Evolutionary conservation across 2,113 vertebrate species (phyloP), one percentile per base, ranked within the genome.

Genomic region (Columba janthina): DNA sequence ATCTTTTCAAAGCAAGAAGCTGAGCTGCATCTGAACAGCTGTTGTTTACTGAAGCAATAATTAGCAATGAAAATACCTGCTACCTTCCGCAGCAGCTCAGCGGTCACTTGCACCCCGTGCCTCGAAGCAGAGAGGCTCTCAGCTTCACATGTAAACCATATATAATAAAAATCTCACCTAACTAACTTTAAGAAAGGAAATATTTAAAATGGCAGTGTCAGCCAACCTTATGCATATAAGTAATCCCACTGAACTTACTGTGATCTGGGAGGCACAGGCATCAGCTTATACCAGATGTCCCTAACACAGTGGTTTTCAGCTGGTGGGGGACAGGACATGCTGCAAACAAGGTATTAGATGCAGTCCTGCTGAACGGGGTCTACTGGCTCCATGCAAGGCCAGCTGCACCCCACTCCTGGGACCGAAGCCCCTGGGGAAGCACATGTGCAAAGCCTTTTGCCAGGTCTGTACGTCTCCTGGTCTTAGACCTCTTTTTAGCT

Each of bases 41-140:
- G 95, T 97, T 96, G 95, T 96, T 97, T 97, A 92, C 96, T 92
- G 81, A 95, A 96, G 91, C 81, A 95, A 93, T 93, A 95, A 94
- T 93, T 90, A 96, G 92, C 64, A 94, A 64, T 32, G 61, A 87
- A 95, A 96, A 93, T 95, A 94, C 84, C 84, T 86, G 57, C 82
- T 81, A 87, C 85, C 78, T 93, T 88, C 71, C 0, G 0, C 66
- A 88, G 90, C 67, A 74, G 67, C 74, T 90, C 85, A 85, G 79
- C 3, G 7, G 69, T 78, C 89, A 73, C 60, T 69, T 64, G 32
- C 31, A 65, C 54, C 34, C 82, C 74, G 48, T 82, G 46, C 66
- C 56, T 69, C 75, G 65, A 87, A 88, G 48, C 58, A 71, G 42
- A 89, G 40, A 22, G 54, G 62, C 58, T 82, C 86, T 74, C 31